Base-by-base conservation (phyloP, 2,797 vertebrate species). In the Sebastes hubbsi region DNA sequence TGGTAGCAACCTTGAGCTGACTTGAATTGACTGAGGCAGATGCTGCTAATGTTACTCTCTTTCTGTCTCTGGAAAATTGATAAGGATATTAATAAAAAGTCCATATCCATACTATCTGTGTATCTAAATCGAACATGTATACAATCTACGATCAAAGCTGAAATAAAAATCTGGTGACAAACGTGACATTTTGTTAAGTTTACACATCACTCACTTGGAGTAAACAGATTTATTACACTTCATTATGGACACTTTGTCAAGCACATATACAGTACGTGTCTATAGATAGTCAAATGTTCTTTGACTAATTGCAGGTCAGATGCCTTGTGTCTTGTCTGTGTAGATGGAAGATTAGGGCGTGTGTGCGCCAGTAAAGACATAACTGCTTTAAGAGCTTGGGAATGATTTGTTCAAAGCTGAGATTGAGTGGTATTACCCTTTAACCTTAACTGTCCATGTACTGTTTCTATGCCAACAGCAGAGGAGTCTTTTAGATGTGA, bases 381-480 rank as follows among this genome's bases (percentile, higher is more conserved):
- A 80, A 88, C 70, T 80, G 77, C 67, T 70, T 77, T 69, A 64
- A 79, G 66, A 78, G 82, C 49, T 46, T 3, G 5, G 22, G 29
- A 68, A 79, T 58, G 38, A 71, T 62, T 78, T 83, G 63, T 65
- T 78, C 55, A 74, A 71, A 78, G 73, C 77, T 52, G n/a, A 71
- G 80, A 87, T 89, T 85, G 84, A 88, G 87, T 69, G 72, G 75
- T 78, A 80, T 90, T 85, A 84, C 73, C 84, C 89, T 92, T 85
- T 85, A 85, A 85, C 92, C 83, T 71, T 7, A 61, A 59, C 69
- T 34, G 60, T 79, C 69, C 83, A 22, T 83, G 65, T 82, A 60
- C 77, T 66, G 91, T 92, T 88, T 91, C 87, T 87, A 90, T 91
- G 89, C 82, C 90, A 87, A 90, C 89, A 70, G 59, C 59, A 82